These are phyloP conservation scores for Vimba vimba DNA, from an alignment of 2,113 vertebrate genomes.

Conservation along the genomic window DNA sequence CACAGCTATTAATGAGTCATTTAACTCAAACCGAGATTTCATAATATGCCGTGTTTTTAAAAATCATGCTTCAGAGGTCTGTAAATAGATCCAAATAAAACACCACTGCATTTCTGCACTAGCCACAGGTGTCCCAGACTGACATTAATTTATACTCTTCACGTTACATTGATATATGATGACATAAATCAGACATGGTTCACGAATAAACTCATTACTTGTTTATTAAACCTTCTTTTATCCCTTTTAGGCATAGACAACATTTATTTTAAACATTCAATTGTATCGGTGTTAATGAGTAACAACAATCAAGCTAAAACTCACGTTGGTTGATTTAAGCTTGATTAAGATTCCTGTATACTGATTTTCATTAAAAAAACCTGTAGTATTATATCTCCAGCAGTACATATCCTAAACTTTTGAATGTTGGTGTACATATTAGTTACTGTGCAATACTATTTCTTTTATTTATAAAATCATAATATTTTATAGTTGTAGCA, in stretches of 20 bases:
- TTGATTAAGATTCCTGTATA: not conserved
- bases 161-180: not conserved
- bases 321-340: not conserved
- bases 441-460: too few species aligned
- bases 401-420: too few species aligned
- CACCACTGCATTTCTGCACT: slow-evolving; percentile 17
- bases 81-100: slow-evolving; percentile 21
- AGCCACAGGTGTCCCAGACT: slow-evolving; percentile 9
- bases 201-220: not conserved
- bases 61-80: not conserved
- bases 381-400: too few species aligned
- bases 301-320: not conserved
- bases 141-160: not conserved
- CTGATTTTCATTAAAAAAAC: too few species aligned
- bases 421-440: too few species aligned
- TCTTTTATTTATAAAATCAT: too few species aligned
- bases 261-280: not conserved
- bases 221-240: not conserved
- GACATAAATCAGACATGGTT: slow-evolving; percentile 15
- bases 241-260: not conserved
- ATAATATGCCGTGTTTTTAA: slow-evolving; percentile 22
- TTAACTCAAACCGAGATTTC: slow-evolving; percentile 33
- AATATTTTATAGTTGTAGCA: too few species aligned
- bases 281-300: not conserved
- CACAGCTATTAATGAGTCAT: slow-evolving; percentile 47